Evolutionary conservation across 1,140 invertebrate species (phyloP).

Genomic region (Brachionus rubens): DNA sequence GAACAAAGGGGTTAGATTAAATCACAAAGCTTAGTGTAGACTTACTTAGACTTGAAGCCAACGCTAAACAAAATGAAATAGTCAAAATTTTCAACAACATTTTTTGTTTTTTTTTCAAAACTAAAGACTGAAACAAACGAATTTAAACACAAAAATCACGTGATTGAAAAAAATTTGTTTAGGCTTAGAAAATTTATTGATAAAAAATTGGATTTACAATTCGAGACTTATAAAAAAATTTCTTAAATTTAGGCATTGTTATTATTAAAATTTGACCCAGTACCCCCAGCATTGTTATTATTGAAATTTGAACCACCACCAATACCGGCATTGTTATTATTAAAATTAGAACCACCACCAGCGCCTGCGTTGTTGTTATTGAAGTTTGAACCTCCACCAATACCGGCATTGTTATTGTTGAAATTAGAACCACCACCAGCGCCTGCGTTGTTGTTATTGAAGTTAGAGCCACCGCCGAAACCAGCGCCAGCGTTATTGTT

Average conservation of each 20-base stretch:
- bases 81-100: slow-evolving; percentile 12
- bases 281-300: slow-evolving; percentile 19
- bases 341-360: slow-evolving; percentile 2
- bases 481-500: slow-evolving; percentile 16
- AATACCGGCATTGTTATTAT: neutral
- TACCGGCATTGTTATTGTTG: slow-evolving; percentile 35
- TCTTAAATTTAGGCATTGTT: neutral
- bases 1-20: neutral
- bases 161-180: neutral
- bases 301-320: neutral
- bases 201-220: too few species aligned
- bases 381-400: neutral
- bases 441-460: slow-evolving; percentile 4
- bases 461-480: neutral
- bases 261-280: slow-evolving; percentile 8
- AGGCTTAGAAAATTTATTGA: too few species aligned
- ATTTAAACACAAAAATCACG: too few species aligned
- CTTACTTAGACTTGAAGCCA: slow-evolving; percentile 1
- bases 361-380: slow-evolving; percentile 15
- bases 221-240: neutral
- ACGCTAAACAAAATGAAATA: slow-evolving; percentile 8
- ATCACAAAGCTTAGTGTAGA: neutral
- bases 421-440: slow-evolving; percentile 31
- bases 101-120: neutral
- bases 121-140: neutral